Base-by-base conservation (phyloP, 2,888 invertebrate genomes). In the Archips xylosteana region DNA sequence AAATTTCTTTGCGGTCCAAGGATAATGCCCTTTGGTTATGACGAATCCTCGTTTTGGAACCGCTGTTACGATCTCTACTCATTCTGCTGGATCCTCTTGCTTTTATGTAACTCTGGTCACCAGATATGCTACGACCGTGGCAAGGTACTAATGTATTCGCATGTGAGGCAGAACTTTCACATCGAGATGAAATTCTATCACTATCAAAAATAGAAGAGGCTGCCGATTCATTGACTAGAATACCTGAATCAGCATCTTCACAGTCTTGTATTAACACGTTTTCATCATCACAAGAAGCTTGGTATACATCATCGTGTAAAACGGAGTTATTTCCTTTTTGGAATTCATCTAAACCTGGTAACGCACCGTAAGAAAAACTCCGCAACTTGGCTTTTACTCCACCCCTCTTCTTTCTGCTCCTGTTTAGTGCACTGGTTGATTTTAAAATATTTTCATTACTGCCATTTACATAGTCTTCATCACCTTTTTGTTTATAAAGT, bases 181-280 rank as follows among this genome's bases (percentile, higher is more conserved):
- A 95, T 0, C 95, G 88, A 45, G 94, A 92, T 8, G 95, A 92
- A 87, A 94, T 91, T 83, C 94, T 90, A 79, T 95, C 95, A 82
- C 94, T 94, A 73, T 95, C 95, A 76, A 96, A 95, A 76, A 96
- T 92, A 1, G 96, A 96, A 72, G 96, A 96, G 66, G 95, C 96
- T 9, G 96, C 96, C 1, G 96, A 96, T 84, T 96, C 96, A 82
- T 96, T 97, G 80, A 97, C 96, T 84, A 97, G 92, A 80, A 97
- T 97, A 54, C 97, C 97, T 42, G 97, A 97, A 87, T 97, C 97
- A 75, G 96, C 96, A 88, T 97, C 97, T 83, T 96, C 96, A 78
- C 95, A 95, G 80, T 96, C 96, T 80, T 95, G 95, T 80, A 95
- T 91, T 69, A 95, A 88, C 68, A 95, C 89, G 80, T 95, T 95